Evolutionary conservation across 2,888 invertebrate genomes (phyloP).

Genomic region (Drosophila longiperda): DNA sequence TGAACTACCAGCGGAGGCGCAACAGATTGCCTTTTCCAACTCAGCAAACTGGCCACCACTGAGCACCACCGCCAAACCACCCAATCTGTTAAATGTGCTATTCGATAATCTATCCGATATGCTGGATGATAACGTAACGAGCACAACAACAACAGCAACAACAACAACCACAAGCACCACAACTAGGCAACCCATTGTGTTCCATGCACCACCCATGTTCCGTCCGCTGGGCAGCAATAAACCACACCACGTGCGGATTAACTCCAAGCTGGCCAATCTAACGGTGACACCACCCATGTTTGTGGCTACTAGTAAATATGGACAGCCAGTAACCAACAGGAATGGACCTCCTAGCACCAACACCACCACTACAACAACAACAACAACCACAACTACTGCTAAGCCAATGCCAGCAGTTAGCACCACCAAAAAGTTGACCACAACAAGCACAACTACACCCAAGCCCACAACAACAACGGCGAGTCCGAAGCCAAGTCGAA

Average conservation of each 20-base stretch:
- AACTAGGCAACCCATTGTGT: constrained; percentile 25
- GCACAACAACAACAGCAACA: constrained; percentile 21
- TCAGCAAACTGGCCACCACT: constrained; percentile 32
- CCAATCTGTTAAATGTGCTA: constrained; percentile 65
- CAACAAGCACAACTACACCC: constrained; percentile 22
- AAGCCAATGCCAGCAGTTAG: not conserved
- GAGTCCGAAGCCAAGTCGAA: constrained; percentile 23
- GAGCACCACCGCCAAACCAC: constrained; percentile 32
- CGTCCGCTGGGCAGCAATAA: constrained; percentile 74
- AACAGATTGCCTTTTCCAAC: constrained; percentile 49
- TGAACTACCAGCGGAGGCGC: constrained; percentile 68
- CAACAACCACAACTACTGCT: constrained; percentile 29
- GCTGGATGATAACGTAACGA: constrained; percentile 55
- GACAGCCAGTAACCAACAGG: constrained; percentile 67
- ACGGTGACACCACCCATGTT: constrained; percentile 73
- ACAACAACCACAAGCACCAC: constrained; percentile 34
- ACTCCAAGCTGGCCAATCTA: constrained; percentile 80
- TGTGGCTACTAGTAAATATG: constrained; percentile 62
- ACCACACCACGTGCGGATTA: constrained; percentile 74
- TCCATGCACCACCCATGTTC: constrained; percentile 70
- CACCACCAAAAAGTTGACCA: constrained; percentile 17
- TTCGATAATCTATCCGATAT: constrained; percentile 78
- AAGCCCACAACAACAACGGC: constrained; percentile 33
- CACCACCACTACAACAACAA: constrained; percentile 20
- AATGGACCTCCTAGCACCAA: constrained; percentile 39